Base-by-base conservation (phyloP, 1,140 invertebrate species). In the Cyclina sinensis region DNA sequence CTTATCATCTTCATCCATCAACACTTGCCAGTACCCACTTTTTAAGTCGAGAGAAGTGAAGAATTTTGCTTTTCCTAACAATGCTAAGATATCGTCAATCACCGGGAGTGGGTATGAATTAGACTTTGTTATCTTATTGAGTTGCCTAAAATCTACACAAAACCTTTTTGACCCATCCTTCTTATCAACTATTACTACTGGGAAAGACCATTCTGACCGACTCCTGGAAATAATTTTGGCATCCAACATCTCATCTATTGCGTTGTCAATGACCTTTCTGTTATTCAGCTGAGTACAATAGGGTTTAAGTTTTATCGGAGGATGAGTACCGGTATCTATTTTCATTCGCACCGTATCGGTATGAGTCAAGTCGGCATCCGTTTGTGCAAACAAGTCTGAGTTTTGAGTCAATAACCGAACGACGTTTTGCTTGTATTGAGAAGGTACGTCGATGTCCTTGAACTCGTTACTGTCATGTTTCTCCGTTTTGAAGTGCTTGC, bases 21-120 rank as follows among this genome's bases (percentile, higher is more conserved):
- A 24, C 39, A 88, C 62, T 21, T 82, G 79, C 57, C 54, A 90
- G 59, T 85, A 91, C 9, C 86, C 83, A 43, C 48, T 68, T 1
- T 57, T 21, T 1, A 85, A 18, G 65, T 91, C 91, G 0, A 90
- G 11, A 35, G 68, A 39, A 14, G 89, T 92, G 65, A 91, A 93
- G 30, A 85, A 91, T 59, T 78, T 83, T 9, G 86, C 54, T 7
- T 87, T 76, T 57, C 80, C 82, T 48, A 92, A 73, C 9, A 74
- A 51, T 14, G 82, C 65, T 11, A 95, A 57, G 0, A 91, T 91
- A 48, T 94, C 93, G 70, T 94, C 93, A 65, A 93, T 92, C 27
- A 89, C 68, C 2, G 93, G 93, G 12, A 94, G 80, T 4, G 91
- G 90, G 48, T 91, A 93, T 0, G 88, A 85, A 32, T 91, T 90